Conservation (phyloP, 2,888 invertebrate genomes). For the Stramonita haemastoma region DNA sequence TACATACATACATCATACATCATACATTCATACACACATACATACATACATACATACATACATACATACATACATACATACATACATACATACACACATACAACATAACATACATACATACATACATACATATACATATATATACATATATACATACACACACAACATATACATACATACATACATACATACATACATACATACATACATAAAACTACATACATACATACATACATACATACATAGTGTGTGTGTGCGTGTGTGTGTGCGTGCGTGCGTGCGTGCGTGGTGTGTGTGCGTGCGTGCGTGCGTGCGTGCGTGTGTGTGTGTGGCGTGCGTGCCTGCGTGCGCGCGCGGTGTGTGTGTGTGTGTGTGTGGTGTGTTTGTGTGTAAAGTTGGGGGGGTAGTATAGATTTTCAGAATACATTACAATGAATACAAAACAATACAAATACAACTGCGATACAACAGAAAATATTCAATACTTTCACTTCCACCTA, state of each 20-base stretch:
- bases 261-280: constrained; percentile 16
- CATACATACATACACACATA: neutral
- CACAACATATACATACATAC: no score
- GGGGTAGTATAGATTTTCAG: neutral
- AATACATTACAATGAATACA: neutral
- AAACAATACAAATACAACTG: no score
- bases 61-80: neutral
- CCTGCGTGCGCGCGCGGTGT: no score
- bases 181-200: neutral
- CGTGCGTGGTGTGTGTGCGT: neutral
- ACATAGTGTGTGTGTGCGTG: neutral
- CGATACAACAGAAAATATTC: no score
- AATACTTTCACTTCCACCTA: neutral
- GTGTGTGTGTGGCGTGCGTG: no score
- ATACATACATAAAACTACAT: neutral
- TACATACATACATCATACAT: neutral
- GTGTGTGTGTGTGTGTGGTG: neutral
- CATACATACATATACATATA: no score
- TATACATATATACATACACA: no score
- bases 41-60: neutral
- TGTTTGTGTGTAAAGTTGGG: neutral
- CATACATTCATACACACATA: neutral
- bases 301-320: neutral
- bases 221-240: neutral
- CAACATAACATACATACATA: no score